phyloP scores from a whole-genome alignment of 2,113 vertebrate genomes.

The Podarcis raffonei region DNA sequence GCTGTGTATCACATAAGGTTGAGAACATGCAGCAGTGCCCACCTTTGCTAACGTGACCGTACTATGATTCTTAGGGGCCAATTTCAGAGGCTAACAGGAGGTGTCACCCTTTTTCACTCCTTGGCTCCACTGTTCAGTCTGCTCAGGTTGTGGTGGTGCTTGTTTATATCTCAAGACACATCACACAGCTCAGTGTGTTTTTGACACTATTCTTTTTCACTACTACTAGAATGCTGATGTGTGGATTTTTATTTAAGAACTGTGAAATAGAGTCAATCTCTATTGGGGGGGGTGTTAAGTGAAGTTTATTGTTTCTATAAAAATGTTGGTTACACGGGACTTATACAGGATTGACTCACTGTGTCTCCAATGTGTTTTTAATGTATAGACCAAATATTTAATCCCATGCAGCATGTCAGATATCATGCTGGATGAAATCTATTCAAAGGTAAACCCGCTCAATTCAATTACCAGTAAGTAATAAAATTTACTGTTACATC shows the following conservation, averaged over 20 bases:
- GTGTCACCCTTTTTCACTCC: neutral
- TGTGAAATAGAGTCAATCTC: neutral
- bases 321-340: constrained; percentile 22
- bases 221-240: neutral
- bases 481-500: constrained; percentile 80
- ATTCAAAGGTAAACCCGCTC: constrained; percentile 86
- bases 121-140: neutral
- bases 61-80: neutral
- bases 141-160: neutral
- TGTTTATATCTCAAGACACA: neutral
- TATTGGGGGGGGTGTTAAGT: neutral
- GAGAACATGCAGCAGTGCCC: neutral
- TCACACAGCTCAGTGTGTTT: neutral
- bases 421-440: constrained; percentile 79
- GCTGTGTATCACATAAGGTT: neutral
- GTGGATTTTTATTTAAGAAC: constrained; percentile 6
- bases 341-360: constrained; percentile 33
- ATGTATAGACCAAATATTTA: constrained; percentile 64
- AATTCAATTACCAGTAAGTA: constrained; percentile 84
- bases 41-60: neutral
- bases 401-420: constrained; percentile 74
- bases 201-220: neutral
- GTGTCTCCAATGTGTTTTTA: constrained; percentile 68
- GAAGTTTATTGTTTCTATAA: constrained; percentile 13
- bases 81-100: neutral